Evolutionary conservation across 2,797 vertebrate species (phyloP).

Genomic region (Sebastes itinus): DNA sequence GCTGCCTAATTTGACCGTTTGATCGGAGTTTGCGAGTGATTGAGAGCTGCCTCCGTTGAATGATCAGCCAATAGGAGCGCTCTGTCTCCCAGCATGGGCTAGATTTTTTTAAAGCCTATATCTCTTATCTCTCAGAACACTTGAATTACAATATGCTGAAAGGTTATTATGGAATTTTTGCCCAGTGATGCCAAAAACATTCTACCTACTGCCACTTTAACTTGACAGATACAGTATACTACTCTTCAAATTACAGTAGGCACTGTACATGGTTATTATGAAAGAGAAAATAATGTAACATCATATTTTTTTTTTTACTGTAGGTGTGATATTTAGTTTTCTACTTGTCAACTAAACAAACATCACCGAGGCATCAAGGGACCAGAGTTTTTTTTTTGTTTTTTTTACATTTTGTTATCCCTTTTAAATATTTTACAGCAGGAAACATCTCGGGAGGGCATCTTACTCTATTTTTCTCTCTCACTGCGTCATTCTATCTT

Average conservation of each 20-base stretch:
- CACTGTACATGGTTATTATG: background rate
- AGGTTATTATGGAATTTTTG: no score
- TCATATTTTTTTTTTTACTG: background rate
- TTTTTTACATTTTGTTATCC: constrained; percentile 32
- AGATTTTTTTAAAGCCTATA: no score
- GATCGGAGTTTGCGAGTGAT: no score
- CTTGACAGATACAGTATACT: background rate
- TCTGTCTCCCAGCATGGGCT: no score
- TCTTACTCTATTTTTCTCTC: background rate
- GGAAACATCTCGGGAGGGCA: constrained; percentile 27
- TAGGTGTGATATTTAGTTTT: constrained; percentile 3
- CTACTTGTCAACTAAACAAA: constrained; percentile 35
- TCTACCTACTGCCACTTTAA: background rate
- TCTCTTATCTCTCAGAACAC: no score
- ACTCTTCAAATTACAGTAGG: background rate
- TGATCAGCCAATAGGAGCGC: no score
- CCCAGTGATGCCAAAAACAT: no score
- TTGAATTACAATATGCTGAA: no score
- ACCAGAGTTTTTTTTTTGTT: background rate
- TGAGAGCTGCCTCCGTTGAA: no score
- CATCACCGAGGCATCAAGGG: constrained; percentile 20
- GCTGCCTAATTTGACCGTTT: no score
- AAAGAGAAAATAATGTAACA: background rate
- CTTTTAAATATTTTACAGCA: constrained; percentile 52
- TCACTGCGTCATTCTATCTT: constrained; percentile 23